Evolutionary conservation across 2,888 invertebrate species (phyloP), one percentile per base, ranked within the genome.

Genomic region (Cynaeus angustus): DNA sequence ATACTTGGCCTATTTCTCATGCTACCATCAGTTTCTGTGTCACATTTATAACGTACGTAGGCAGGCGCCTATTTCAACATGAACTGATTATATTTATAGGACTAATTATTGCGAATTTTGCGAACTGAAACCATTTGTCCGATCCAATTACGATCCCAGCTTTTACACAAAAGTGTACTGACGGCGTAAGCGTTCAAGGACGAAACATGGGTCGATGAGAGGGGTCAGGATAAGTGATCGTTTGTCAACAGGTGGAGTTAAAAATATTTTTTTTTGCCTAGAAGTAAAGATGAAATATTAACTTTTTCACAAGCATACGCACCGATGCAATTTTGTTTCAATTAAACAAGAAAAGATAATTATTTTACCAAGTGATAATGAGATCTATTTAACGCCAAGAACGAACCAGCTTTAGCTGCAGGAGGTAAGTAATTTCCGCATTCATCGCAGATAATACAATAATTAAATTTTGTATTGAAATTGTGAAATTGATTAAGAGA

Each of bases 1-100:
- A 33, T 33, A 33, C 33, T 33, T 33, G 33, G 33, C 33, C n/a
- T 33, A n/a, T 33, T 33, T 33, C 33, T 33, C 33, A 33, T 33
- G 33, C 33, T 33, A 7, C 33, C 33, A 33, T 33, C n/a, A 33
- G 7, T 33, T 33, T 33, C 9, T 33, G 33, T 33, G 33, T 33
- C 33, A 33, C 2, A 33, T 33, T 33, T 33, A 33, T 33, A 9
- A 33, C 7, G 33, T 33, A 33, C 6, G 33, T 33, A 33, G 33
- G 33, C 33, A 33, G 33, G 33, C 33, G 33, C 33, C 33, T 33
- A 1, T 33, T 33, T 33, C 33, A 7, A 4, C 33, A 33, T 21
- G 21, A 21, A 21, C 21, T 7, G 33, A 33, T 33, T 33, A 33
- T 33, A 33, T 33, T 33, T 33, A 33, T 7, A 33, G 33, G 33